Base-by-base conservation (phyloP, 2,113 vertebrate species). In the Sinocyclocheilus anshuiensis region DNA sequence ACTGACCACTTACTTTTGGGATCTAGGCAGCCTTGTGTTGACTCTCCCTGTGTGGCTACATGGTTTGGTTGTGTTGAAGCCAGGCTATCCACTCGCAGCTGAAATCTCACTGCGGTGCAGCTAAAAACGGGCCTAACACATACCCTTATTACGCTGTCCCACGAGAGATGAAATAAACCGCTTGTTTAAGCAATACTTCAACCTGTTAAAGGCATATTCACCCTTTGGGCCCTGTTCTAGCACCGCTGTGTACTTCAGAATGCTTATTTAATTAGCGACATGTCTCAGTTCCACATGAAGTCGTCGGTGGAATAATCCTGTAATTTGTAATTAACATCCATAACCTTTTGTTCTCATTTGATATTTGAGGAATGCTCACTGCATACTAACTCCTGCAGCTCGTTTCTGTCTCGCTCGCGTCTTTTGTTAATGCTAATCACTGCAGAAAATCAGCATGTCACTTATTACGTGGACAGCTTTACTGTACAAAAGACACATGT, bases 291-390 rank as follows among this genome's bases (percentile, higher is more conserved):
- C 71, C 76, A 63, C 82, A 77, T 75, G 57, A 84, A 59, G 50
- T 79, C 77, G 63, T 39, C 7, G 7, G 29, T 26, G 8, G 55
- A 89, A 33, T 82, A 84, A 89, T 75, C 29, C 39, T 88, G 83
- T 86, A 24, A 85, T 91, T 87, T 83, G 55, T 88, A 89, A 86
- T 89, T 87, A 89, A 84, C 69, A 83, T 85, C 72, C 88, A 79
- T 87, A 90, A 89, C 85, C 85, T 89, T 90, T 90, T 83, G 82
- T 87, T 77, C 84, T 72, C 71, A 82, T 39, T 76, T 90, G 79
- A 86, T 86, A 86, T 91, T 86, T 87, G 69, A 83, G 72, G 72
- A 90, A 90, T 86, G 75, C 48, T 76, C 5, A 2, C 22, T 33
- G 87, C 89, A 83, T 85, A 83, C 89, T 81, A 89, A 88, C n/a